These are phyloP conservation scores for Hemicordylus capensis DNA, from an alignment of 2,113 vertebrate genomes.

Conservation along the genomic window DNA sequence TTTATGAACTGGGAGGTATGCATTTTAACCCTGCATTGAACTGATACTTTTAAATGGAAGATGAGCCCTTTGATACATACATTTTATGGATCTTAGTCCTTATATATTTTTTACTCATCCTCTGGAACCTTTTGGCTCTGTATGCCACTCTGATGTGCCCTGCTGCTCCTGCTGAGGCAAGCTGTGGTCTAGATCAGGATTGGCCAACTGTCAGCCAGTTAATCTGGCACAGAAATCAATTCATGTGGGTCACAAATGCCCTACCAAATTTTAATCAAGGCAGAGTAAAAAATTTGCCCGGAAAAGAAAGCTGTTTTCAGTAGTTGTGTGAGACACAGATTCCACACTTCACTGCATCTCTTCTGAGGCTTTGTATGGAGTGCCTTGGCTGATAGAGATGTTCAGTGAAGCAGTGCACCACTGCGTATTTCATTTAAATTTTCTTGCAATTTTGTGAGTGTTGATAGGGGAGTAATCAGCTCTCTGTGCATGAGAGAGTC, in stretches of 20 bases:
- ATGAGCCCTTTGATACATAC: neutral
- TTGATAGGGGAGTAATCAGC: neutral
- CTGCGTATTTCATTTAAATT: constrained; percentile 1
- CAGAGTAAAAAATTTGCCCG: neutral
- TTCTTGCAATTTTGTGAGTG: neutral
- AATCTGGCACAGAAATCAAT: neutral
- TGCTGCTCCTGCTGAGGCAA: neutral
- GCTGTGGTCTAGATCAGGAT: neutral
- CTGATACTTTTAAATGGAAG: neutral
- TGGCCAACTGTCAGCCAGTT: neutral
- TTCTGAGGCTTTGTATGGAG: neutral
- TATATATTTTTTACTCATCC: neutral
- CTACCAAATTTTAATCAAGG: neutral
- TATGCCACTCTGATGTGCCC: neutral
- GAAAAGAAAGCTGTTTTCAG: neutral
- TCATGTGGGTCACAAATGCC: neutral
- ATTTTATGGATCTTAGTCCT: neutral
- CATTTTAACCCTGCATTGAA: neutral
- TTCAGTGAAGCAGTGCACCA: neutral
- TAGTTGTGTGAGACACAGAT: neutral
- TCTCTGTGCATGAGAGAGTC: neutral
- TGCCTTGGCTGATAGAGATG: neutral
- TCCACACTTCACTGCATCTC: neutral
- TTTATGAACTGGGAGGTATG: neutral
- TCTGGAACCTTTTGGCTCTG: neutral